phyloP scores from a whole-genome alignment of 2,888 invertebrate genomes.

The Holacanthella duospinosa region DNA sequence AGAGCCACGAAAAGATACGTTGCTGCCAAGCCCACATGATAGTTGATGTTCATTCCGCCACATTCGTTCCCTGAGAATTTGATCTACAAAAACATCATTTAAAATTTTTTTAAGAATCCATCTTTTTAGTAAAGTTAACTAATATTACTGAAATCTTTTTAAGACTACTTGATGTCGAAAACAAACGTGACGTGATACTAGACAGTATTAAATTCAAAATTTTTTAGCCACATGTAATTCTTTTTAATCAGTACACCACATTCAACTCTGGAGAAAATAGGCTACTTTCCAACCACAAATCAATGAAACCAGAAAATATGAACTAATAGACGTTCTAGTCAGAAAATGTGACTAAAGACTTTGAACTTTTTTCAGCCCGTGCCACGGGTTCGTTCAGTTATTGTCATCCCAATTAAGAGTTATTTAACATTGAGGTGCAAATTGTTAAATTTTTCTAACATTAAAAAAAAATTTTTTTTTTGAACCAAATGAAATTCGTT shows the following conservation, averaged over 20 bases:
- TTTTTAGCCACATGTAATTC: neutral
- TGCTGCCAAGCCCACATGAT: conserved; percentile 52
- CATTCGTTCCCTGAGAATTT: conserved; percentile 72
- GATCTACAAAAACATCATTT: conserved; percentile 42
- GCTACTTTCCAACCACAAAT: no score
- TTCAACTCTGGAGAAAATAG: neutral
- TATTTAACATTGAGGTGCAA: no score
- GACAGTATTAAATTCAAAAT: neutral
- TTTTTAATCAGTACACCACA: neutral
- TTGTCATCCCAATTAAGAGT: no score
- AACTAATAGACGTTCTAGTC: no score
- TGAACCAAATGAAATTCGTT: no score
- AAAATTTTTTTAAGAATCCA: neutral
- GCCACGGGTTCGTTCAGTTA: no score
- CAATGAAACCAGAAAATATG: no score
- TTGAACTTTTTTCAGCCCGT: no score
- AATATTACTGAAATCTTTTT: neutral
- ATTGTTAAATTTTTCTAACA: no score
- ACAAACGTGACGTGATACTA: neutral
- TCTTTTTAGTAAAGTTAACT: neutral
- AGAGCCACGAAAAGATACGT: conserved; percentile 73
- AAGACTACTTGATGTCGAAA: neutral
- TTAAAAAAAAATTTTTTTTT: no score
- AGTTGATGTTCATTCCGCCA: conserved; percentile 70
- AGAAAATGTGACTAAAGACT: no score